phyloP scores from a whole-genome alignment of 2,113 vertebrate species.

The Mus musculus region GRCm39 chr5:25724501-25725000 shows the following conservation, averaged over 20 bases:
- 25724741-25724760: too few species aligned
- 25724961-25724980: background rate
- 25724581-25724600: background rate
- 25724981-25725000: background rate
- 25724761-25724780: background rate
- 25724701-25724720: background rate
- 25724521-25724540: background rate
- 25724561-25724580: background rate
- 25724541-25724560: background rate
- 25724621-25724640: background rate
- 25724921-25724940: background rate
- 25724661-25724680: background rate
- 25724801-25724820: background rate
- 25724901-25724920: background rate
- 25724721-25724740: background rate
- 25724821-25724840: background rate
- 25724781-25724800: slow-evolving; percentile 5
- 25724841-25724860: too few species aligned
- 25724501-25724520: background rate
- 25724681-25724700: background rate
- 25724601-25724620: background rate
- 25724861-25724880: background rate
- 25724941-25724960: background rate
- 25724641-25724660: background rate
- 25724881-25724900: background rate